Conservation (phyloP, 2,888 invertebrate species). For the Zeuzera pyrina region DNA sequence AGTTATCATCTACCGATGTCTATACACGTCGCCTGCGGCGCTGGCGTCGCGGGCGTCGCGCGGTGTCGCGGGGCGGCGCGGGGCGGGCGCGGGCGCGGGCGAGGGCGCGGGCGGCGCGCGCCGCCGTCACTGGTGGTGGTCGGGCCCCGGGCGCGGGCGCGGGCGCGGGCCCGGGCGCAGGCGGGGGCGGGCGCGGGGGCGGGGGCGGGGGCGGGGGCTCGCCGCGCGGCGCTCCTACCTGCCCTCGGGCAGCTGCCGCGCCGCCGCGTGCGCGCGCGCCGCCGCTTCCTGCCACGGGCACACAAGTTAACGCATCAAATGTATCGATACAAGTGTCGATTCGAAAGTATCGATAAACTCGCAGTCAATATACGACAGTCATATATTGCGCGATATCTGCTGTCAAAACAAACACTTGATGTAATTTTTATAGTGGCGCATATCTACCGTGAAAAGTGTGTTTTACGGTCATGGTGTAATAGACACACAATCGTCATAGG, state of each 20-base stretch:
- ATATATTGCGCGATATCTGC: too few species aligned
- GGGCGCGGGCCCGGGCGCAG: conserved; percentile 19
- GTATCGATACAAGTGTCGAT: too few species aligned
- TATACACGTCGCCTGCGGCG: too few species aligned
- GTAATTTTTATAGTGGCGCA: too few species aligned
- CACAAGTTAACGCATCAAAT: too few species aligned
- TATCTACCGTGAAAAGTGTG: too few species aligned
- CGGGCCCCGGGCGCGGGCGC: conserved; percentile 9
- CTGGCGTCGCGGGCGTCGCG: conserved; percentile 12
- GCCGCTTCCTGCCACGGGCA: conserved; percentile 31
- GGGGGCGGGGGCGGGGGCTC: conserved; percentile 19
- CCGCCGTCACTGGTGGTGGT: conserved; percentile 4
- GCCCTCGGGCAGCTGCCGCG: conserved; percentile 55
- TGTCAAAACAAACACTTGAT: too few species aligned
- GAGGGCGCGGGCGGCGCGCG: conserved; percentile 12
- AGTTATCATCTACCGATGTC: conserved; percentile 34
- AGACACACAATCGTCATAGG: too few species aligned
- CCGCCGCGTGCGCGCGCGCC: conserved; percentile 38
- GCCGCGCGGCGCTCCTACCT: conserved; percentile 39
- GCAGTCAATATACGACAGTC: too few species aligned
- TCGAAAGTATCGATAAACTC: too few species aligned
- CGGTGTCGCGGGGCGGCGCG: conserved; percentile 1
- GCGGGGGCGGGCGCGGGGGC: conserved; percentile 19
- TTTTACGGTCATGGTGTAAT: too few species aligned
- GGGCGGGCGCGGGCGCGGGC: conserved; percentile 5